Evolutionary conservation across 2,888 invertebrate species (phyloP), one percentile per base, ranked within the genome.

Genomic region (Drosophila longiperda): DNA sequence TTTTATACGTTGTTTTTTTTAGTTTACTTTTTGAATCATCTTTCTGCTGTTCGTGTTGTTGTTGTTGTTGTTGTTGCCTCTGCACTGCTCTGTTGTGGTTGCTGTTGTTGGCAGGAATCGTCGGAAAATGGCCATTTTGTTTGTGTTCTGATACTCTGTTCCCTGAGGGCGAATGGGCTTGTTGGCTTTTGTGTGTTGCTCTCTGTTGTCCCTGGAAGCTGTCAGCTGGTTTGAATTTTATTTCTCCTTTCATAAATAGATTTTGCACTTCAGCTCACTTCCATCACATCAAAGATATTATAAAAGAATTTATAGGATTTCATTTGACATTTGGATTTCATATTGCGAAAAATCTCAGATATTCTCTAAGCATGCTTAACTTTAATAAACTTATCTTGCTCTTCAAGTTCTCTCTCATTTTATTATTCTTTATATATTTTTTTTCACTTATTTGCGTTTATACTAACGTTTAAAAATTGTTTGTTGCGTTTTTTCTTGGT

Each of bases 121-220:
- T 73, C 59, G 75, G 66, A 78, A 86, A 89, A 82, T 77, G 80
- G 78, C 70, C 82, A 84, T 78, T 86, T 80, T 62, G 70, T 75
- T 61, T 68, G 61, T 57, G n/a, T 48, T 57, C 26, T 61, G 53
- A 59, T 59, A 54, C 57, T 17, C 42, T 52, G 32, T 69, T 62
- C 72, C 72, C 72, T 3, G 34, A 7, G 34, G 23, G n/a, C 34
- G 34, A 1, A 34, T 38, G 36, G 3, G 38, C 11, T 11, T 50
- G 50, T 29, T 50, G 50, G 29, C 17, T 29, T 6, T 29, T 17
- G 26, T 11, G 26, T 17, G 29, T 6, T 29, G 29, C 26, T 29
- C 49, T 17, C 26, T 23, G 26, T 17, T 49, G 5, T 26, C 17
- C 26, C 17, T 5, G 8, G 26, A 1, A 17, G 17, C 9, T 49